Conservation (phyloP, 2,797 vertebrate species). For the Leptoclinus maculatus region DNA sequence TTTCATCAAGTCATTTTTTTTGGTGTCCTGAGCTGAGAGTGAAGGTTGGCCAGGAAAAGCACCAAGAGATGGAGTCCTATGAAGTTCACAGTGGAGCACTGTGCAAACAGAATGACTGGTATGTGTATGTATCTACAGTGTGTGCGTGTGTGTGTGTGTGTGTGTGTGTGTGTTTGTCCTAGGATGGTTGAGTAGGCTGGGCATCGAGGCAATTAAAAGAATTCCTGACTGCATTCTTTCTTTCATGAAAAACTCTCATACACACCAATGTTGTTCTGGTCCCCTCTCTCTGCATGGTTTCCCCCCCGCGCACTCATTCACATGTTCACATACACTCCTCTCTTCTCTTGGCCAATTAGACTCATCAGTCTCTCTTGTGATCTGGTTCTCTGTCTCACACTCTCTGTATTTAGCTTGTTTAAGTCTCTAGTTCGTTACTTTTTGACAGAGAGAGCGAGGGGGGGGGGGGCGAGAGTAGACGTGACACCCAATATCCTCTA, state of each 20-base stretch:
- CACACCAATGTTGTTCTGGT: background rate
- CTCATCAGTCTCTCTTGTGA: conserved; percentile 40
- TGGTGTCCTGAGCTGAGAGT: conserved; percentile 8
- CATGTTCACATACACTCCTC: conserved; percentile 24
- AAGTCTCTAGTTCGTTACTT: background rate
- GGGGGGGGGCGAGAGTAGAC: background rate
- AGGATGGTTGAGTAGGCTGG: conserved; percentile 53
- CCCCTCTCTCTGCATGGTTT: background rate
- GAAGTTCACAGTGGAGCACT: conserved; percentile 35
- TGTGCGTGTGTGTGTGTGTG: conserved; percentile 20
- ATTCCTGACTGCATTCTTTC: conserved; percentile 74
- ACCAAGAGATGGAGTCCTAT: conserved; percentile 20
- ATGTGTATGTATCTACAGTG: conserved; percentile 46
- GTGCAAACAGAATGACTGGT: conserved; percentile 63
- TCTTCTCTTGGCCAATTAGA: conserved; percentile 28
- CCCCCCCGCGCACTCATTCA: background rate
- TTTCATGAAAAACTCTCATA: conserved; percentile 57
- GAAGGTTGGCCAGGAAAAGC: conserved; percentile 27
- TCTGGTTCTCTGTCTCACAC: conserved; percentile 18
- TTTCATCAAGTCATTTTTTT: conserved; percentile 31
- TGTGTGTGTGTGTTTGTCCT: conserved; percentile 20
- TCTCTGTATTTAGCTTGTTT: conserved; percentile 5
- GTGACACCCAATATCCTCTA: conserved; percentile 59
- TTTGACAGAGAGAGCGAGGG: background rate
- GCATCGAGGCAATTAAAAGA: conserved; percentile 68